Base-by-base conservation (phyloP, 2,113 vertebrate species). In the Prochilodus magdalenae region DNA sequence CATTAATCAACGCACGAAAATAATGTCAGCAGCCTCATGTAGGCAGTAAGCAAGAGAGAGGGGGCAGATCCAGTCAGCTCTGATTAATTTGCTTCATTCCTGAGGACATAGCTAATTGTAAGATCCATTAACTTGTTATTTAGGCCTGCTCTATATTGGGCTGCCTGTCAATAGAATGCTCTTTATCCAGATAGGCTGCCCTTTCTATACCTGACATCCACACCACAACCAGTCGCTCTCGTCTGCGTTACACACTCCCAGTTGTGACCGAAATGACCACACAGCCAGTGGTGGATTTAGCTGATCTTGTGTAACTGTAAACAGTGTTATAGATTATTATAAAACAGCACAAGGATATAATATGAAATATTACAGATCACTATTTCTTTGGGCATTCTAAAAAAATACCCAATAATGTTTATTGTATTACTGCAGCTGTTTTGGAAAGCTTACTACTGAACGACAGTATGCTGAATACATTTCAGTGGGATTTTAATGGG, bases 1-100 rank as follows among this genome's bases (percentile, higher is more conserved):
- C 92, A 92, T 93, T 93, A 93, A 93, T 93, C 93, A 94, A 91
- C 82, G 87, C 89, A 91, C 91, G 87, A 90, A 94, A 91, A 92
- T 89, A 92, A 91, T 89, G 90, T 89, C 87, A 81, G 85, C 85
- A 84, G 87, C 86, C 86, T 89, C 75, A 80, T 62, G 70, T 22
- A 73, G 72, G 67, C 87, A 73, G 89, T 83, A 72, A 77, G 83
- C 65, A 79, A 73, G 73, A 83, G 75, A 40, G 77, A 86, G 70
- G n/a, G 80, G 49, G 86, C 51, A 65, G 72, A 76, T 74, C 90
- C 86, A 90, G 91, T 89, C 90, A 76, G 79, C 84, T 90, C 90
- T 89, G 90, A 93, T 93, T 88, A 91, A 92, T 91, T 93, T 90
- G 90, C 90, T 88, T 91, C 87, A 85, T 86, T 90, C 87, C 86